These are phyloP conservation scores for Iselma pallidipennis DNA, from an alignment of 2,888 invertebrate species.

Conservation along the genomic window DNA sequence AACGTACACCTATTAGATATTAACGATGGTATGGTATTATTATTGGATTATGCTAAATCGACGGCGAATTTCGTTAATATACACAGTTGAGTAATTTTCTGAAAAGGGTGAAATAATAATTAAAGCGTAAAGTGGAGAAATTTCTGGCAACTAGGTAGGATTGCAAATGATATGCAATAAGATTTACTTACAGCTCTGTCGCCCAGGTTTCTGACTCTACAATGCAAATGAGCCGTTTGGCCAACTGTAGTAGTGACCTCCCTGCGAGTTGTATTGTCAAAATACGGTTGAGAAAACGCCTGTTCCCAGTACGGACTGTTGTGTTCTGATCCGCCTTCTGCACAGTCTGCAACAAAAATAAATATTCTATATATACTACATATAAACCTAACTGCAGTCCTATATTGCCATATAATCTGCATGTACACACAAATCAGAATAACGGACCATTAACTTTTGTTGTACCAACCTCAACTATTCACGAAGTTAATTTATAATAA, in stretches of 20 bases:
- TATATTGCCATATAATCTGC: conserved; percentile 11
- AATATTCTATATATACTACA: background rate
- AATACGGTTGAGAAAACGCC: conserved; percentile 84
- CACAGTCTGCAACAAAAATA: conserved; percentile 46
- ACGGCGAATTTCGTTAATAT: background rate
- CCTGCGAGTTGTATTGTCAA: conserved; percentile 83
- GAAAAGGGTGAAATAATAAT: conserved; percentile 16
- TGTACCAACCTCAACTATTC: conserved; percentile 5
- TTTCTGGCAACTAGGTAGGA: conserved; percentile 19
- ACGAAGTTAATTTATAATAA: conserved; percentile 9
- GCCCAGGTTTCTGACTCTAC: conserved; percentile 83
- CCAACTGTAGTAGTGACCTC: conserved; percentile 87
- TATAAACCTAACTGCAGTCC: conserved; percentile 15
- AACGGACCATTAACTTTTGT: conserved; percentile 14
- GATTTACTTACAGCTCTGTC: conserved; percentile 79
- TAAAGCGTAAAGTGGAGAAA: conserved; percentile 22
- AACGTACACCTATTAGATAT: background rate
- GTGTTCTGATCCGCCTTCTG: conserved; percentile 47
- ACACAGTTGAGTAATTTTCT: background rate
- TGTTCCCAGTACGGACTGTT: conserved; percentile 58
- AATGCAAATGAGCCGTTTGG: conserved; percentile 83
- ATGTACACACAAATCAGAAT: conserved; percentile 17
- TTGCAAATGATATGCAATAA: conserved; percentile 28
- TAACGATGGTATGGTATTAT: background rate
- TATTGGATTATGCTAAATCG: conserved; percentile 11